A percentile compares a stretch with the other conserved stretches of the same genome.
Evolutionary conservation across 2,888 invertebrate genomes (phyloP).

Genomic region (Campoletis raptor): DNA sequence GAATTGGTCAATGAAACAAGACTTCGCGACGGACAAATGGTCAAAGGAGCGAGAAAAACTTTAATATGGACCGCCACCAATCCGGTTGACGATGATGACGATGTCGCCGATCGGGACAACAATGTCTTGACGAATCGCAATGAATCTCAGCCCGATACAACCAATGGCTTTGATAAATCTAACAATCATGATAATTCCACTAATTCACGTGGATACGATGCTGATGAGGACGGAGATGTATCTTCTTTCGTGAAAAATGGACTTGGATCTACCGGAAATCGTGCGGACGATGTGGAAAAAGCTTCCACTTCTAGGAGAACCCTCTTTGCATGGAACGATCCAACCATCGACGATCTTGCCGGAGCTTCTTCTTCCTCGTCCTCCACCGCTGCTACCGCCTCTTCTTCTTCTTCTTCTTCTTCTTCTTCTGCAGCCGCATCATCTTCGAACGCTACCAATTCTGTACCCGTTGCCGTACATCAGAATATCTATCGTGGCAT

Average conservation of each 20-base stretch:
- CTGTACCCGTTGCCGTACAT: slow-evolving; percentile 67
- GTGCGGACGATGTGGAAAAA: slow-evolving; percentile 77
- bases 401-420: slow-evolving; percentile 54
- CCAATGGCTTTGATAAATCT: slow-evolving; percentile 22
- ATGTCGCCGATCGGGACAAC: slow-evolving; percentile 46
- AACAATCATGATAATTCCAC: slow-evolving; percentile 46
- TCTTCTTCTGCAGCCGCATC: slow-evolving; percentile 42
- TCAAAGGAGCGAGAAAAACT: slow-evolving; percentile 39
- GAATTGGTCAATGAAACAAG: not conserved
- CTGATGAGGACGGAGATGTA: slow-evolving; percentile 26
- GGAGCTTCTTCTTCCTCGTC: slow-evolving; percentile 53
- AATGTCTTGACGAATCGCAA: slow-evolving; percentile 17
- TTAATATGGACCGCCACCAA: slow-evolving; percentile 52
- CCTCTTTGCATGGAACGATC: slow-evolving; percentile 71
- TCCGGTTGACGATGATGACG: slow-evolving; percentile 66
- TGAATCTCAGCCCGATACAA: not conserved
- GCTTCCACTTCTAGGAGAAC: slow-evolving; percentile 79
- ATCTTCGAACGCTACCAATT: slow-evolving; percentile 23
- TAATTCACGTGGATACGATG: slow-evolving; percentile 38
- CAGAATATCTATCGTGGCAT: slow-evolving; percentile 76
- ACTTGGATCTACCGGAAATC: slow-evolving; percentile 80
- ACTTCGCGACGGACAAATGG: not conserved
- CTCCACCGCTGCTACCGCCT: slow-evolving; percentile 60
- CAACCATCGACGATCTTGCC: slow-evolving; percentile 65
- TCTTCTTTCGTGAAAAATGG: slow-evolving; percentile 75